Conservation (phyloP, 2,797 vertebrate species). For the Clarias pachynema region DNA sequence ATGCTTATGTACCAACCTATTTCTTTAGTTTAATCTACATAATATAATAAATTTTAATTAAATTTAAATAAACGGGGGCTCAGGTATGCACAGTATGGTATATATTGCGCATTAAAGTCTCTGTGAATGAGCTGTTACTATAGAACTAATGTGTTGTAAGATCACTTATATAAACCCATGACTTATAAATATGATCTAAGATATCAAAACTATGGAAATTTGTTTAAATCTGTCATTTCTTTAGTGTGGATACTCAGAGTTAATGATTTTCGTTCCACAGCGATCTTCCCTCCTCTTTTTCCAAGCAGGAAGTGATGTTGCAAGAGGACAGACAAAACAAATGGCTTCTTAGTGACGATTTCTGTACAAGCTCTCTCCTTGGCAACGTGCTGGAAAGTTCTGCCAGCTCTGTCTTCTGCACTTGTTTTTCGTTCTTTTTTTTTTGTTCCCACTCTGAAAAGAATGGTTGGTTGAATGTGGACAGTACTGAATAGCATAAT, state of each 20-base stretch:
- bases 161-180: background rate
- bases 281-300: slow-evolving; percentile 33
- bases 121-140: background rate
- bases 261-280: slow-evolving; percentile 60
- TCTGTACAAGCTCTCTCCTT: slow-evolving; percentile 72
- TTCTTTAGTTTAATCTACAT: no score
- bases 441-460: slow-evolving; percentile 70
- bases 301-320: slow-evolving; percentile 76
- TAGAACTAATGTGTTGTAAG: background rate
- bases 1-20: no score
- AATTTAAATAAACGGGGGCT: no score
- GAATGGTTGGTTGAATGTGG: slow-evolving; percentile 75
- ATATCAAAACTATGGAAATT: background rate
- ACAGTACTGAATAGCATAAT: slow-evolving; percentile 71
- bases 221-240: background rate
- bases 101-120: background rate
- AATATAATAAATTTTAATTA: no score
- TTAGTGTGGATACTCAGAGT: slow-evolving; percentile 49
- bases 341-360: slow-evolving; percentile 66
- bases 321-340: slow-evolving; percentile 68
- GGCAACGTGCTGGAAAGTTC: slow-evolving; percentile 69
- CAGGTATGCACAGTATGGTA: no score
- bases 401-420: slow-evolving; percentile 73
- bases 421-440: slow-evolving; percentile 54
- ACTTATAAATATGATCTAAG: background rate